Conservation (phyloP, 2,797 vertebrate genomes). For the Botia kubotai region DNA sequence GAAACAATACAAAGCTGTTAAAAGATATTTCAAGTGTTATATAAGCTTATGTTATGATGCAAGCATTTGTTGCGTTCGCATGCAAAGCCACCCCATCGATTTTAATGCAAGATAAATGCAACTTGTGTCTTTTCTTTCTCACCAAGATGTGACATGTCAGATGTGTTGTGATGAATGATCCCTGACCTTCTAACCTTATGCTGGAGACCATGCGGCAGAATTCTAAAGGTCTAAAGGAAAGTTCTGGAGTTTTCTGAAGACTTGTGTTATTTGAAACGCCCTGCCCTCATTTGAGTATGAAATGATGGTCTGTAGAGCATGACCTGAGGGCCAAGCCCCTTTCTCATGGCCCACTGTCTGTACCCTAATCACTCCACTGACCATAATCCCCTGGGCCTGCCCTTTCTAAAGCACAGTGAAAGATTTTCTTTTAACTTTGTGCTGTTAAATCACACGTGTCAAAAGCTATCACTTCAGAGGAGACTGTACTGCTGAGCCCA, state of each 20-base stretch:
- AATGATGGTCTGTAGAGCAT: conserved; percentile 69
- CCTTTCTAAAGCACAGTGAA: conserved; percentile 54
- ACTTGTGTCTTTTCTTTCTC: background rate
- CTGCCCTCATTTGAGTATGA: conserved; percentile 73
- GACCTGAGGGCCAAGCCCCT: conserved; percentile 61
- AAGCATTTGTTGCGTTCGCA: conserved; percentile 16
- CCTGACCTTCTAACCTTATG: conserved; percentile 67
- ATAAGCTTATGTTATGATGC: conserved; percentile 23
- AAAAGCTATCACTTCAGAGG: conserved; percentile 59
- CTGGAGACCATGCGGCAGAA: conserved; percentile 51
- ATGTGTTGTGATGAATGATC: conserved; percentile 57
- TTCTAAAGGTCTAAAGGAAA: conserved; percentile 57
- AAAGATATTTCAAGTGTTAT: conserved; percentile 15
- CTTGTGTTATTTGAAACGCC: conserved; percentile 72
- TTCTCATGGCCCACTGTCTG: conserved; percentile 56
- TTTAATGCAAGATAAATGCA: background rate
- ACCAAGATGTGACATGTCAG: background rate
- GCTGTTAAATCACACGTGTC: conserved; percentile 61
- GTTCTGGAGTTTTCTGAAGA: conserved; percentile 63
- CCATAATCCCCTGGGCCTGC: conserved; percentile 67
- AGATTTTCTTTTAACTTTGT: conserved; percentile 43
- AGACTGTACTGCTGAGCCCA: conserved; percentile 43
- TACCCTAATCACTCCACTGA: conserved; percentile 66
- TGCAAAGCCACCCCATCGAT: conserved; percentile 14
- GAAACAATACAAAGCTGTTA: conserved; percentile 67